Conservation (phyloP, 2,797 vertebrate species). For the Lacerta viridis region DNA sequence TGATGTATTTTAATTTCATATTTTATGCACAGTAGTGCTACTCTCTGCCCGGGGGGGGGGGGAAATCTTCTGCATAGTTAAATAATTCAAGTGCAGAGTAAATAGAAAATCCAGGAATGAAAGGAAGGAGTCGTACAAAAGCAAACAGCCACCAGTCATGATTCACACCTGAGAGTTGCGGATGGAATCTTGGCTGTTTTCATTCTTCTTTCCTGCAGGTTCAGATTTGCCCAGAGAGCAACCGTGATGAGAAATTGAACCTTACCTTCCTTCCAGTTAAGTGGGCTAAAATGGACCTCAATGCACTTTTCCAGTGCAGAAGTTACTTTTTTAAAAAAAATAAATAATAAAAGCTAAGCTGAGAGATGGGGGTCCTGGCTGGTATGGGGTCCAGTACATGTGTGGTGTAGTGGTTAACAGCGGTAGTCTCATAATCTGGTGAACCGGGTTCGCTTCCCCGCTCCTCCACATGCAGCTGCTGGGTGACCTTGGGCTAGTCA, state of each 20-base stretch:
- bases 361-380: too few relatives aligned
- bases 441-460: too few relatives aligned
- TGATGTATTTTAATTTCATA: conserved; percentile 17
- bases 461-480: too few relatives aligned
- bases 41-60: neutral
- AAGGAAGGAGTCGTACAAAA: conserved; percentile 33
- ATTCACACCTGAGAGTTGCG: conserved; percentile 22
- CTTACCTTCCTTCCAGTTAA: too few relatives aligned
- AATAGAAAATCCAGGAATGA: conserved; percentile 23
- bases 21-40: neutral
- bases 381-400: too few relatives aligned
- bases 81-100: conserved; percentile 30
- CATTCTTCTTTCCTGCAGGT: neutral
- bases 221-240: conserved; percentile 3
- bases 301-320: too few relatives aligned
- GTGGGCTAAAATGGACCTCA: too few relatives aligned
- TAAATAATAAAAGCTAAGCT: too few relatives aligned
- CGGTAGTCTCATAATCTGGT: too few relatives aligned
- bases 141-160: conserved; percentile 1
- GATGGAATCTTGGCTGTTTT: neutral
- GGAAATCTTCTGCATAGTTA: neutral
- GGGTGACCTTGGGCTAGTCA: too few relatives aligned
- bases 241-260: neutral
- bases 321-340: too few relatives aligned
- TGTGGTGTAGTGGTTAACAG: too few relatives aligned